A percentile compares a stretch with the other conserved stretches of the same genome.
Evolutionary conservation across 2,113 vertebrate species (phyloP).

Genomic region (Ahaetulla prasina): DNA sequence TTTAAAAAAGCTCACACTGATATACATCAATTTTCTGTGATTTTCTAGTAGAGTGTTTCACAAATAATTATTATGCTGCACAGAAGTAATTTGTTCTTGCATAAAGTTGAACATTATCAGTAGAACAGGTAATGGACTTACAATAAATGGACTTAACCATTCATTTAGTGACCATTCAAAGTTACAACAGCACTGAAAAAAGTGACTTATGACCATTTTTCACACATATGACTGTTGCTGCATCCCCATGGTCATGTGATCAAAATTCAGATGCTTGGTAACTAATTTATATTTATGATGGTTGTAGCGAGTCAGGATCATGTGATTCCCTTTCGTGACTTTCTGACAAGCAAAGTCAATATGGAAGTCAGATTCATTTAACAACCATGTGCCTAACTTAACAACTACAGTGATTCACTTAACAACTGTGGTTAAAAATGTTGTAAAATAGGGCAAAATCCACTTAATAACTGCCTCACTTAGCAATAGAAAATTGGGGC

Average conservation of each 20-base stretch:
- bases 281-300: not conserved
- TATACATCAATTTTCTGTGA: not conserved
- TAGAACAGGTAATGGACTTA: not conserved
- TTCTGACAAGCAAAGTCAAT: not conserved
- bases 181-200: not conserved
- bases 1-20: not conserved
- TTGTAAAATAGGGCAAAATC: not conserved
- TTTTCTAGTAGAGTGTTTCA: not conserved
- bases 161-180: not conserved
- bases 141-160: not conserved
- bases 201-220: not conserved
- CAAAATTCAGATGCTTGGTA: not conserved
- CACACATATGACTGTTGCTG: not conserved
- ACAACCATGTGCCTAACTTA: not conserved
- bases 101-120: not conserved
- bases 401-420: not conserved
- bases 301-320: not conserved
- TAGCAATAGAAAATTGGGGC: not conserved
- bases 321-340: not conserved
- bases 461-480: not conserved
- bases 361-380: not conserved
- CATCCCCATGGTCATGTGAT: not conserved
- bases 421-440: not conserved
- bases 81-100: not conserved
- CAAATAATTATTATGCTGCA: not conserved